Evolutionary conservation across 1,140 invertebrate genomes (phyloP).

Genomic region (Brachionus calyciflorus): DNA sequence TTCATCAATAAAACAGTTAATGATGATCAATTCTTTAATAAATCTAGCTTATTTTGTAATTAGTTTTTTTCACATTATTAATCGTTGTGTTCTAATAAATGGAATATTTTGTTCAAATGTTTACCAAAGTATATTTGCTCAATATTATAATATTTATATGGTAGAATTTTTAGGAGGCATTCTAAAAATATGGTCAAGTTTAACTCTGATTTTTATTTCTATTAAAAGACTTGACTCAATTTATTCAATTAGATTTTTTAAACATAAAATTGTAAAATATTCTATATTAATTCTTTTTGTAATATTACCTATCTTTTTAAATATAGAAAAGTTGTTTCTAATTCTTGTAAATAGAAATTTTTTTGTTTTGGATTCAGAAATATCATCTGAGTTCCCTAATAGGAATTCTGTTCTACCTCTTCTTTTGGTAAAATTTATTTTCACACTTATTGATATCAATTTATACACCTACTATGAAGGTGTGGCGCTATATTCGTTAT

Average conservation of each 20-base stretch:
- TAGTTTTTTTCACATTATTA: neutral
- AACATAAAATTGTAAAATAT: no score
- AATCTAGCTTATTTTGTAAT: constrained; percentile 7
- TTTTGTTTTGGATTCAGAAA: no score
- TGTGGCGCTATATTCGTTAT: no score
- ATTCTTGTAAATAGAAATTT: no score
- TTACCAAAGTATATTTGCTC: neutral
- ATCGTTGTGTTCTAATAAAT: neutral
- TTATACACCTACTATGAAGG: no score
- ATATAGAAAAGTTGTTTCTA: no score
- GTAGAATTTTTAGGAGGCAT: neutral
- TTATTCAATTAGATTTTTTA: neutral
- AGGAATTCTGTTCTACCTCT: no score
- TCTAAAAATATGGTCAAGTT: neutral
- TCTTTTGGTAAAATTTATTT: no score
- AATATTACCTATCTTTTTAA: no score
- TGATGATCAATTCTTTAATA: neutral
- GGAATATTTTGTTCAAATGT: constrained; percentile 17
- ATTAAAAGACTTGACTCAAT: neutral
- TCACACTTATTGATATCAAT: no score
- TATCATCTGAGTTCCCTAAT: no score
- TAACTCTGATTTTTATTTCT: neutral
- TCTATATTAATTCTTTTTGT: neutral
- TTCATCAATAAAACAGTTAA: neutral
- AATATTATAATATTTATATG: constrained; percentile 26